Conservation (phyloP, 2,113 vertebrate genomes). For the Ammodramus savannarum region DNA sequence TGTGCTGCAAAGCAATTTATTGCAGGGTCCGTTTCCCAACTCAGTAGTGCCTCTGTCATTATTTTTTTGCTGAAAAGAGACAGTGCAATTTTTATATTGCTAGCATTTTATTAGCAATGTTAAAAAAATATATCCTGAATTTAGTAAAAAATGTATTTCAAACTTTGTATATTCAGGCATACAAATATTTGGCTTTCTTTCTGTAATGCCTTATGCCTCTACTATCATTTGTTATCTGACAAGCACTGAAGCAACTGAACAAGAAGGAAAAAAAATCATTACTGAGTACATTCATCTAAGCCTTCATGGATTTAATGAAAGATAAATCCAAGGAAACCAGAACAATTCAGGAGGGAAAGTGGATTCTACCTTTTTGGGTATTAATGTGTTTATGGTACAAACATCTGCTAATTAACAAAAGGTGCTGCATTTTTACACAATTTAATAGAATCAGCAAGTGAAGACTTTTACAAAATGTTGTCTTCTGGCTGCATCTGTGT, state of each 20-base stretch:
- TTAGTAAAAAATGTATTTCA: neutral
- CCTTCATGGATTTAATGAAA: neutral
- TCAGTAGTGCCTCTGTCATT: neutral
- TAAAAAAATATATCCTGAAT: neutral
- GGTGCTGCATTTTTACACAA: neutral
- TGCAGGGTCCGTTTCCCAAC: neutral
- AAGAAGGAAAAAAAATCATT: neutral
- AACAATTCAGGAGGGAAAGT: neutral
- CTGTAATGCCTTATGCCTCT: neutral
- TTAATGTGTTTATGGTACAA: neutral
- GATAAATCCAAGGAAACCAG: neutral
- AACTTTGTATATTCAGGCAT: neutral
- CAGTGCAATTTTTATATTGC: neutral
- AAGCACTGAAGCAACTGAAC: neutral
- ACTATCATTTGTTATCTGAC: neutral
- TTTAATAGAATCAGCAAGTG: neutral
- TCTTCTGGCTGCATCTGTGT: neutral
- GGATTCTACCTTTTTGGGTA: neutral
- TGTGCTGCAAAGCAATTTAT: neutral
- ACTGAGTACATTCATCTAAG: neutral
- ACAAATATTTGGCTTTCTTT: neutral
- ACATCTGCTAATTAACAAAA: neutral
- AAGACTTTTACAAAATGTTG: neutral
- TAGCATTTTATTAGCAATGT: neutral
- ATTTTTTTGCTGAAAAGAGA: neutral